These are phyloP conservation scores for Elysia crispata DNA, from an alignment of 2,888 invertebrate species.

Conservation along the genomic window DNA sequence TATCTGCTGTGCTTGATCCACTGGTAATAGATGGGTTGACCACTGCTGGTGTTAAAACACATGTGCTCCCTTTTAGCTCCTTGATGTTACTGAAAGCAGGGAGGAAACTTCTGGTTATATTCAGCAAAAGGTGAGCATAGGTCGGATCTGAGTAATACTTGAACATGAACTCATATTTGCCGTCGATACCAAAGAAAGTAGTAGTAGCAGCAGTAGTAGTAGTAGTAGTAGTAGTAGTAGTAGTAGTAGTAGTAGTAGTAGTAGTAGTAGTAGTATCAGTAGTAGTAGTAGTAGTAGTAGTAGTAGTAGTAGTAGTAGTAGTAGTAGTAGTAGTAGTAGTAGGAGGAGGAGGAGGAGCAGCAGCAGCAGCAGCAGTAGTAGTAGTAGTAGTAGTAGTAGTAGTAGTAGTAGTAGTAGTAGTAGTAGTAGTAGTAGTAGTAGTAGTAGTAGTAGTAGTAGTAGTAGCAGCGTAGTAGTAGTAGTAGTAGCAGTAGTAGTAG, in stretches of 20 bases:
- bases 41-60: too few relatives aligned
- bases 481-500: neutral
- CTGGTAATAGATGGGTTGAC: too few relatives aligned
- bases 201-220: neutral
- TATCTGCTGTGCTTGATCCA: too few relatives aligned
- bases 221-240: constrained; percentile 25
- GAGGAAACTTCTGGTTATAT: too few relatives aligned
- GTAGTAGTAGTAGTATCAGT: constrained; percentile 24
- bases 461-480: neutral
- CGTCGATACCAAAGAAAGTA: too few relatives aligned
- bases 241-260: constrained; percentile 28
- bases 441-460: constrained; percentile 16
- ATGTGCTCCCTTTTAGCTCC: too few relatives aligned
- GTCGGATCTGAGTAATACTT: too few relatives aligned
- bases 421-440: constrained; percentile 33
- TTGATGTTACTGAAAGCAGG: too few relatives aligned
- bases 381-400: constrained; percentile 22
- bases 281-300: constrained; percentile 17
- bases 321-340: neutral
- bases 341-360: constrained; percentile 13
- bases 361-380: constrained; percentile 13
- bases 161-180: too few relatives aligned
- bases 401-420: constrained; percentile 30
- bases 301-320: neutral
- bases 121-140: too few relatives aligned